Percentiles rank a stretch among this genome's conserved stretches.
These are phyloP conservation scores for Crotalus tigris DNA, from an alignment of 2,113 vertebrate genomes.

Conservation along the genomic window DNA sequence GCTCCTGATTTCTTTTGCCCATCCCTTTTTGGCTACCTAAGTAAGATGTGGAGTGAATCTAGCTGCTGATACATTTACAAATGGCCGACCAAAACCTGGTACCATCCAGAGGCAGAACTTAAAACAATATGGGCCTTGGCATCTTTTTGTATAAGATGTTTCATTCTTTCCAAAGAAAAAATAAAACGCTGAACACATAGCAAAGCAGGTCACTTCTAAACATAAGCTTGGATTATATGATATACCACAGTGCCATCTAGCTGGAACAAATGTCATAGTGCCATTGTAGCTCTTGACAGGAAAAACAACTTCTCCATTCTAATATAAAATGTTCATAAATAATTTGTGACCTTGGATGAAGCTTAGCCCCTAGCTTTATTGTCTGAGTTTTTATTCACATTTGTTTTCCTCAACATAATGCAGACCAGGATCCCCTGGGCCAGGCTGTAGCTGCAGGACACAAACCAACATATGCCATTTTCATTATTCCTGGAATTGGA, in stretches of 20 bases:
- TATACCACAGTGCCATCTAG: constrained; percentile 61
- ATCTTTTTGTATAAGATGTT: not conserved
- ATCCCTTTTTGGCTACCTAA: not conserved
- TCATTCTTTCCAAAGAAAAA: not conserved
- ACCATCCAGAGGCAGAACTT: constrained; percentile 12
- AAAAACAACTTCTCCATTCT: constrained; percentile 23
- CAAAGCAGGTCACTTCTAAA: not conserved
- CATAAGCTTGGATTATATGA: not conserved
- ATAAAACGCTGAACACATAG: accelerated
- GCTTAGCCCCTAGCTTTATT: constrained; percentile 47
- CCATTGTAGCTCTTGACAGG: not conserved
- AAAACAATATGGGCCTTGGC: constrained; percentile 1
- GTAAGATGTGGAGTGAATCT: not conserved
- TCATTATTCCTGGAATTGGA: constrained; percentile 46
- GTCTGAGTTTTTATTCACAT: constrained; percentile 47
- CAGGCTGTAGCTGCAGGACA: constrained; percentile 27
- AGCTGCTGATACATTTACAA: not conserved
- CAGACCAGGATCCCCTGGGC: constrained; percentile 33
- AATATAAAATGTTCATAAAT: constrained; percentile 59
- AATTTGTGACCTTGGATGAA: constrained; percentile 50
- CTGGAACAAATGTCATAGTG: not conserved
- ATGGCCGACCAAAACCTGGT: not conserved
- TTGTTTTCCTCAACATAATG: constrained; percentile 39
- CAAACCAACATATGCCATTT: constrained; percentile 40
- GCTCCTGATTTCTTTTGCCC: not conserved